Percentiles rank a stretch among this genome's conserved stretches.
Conservation (phyloP, 1,140 invertebrate genomes). For the Diachasma alloeum region DNA sequence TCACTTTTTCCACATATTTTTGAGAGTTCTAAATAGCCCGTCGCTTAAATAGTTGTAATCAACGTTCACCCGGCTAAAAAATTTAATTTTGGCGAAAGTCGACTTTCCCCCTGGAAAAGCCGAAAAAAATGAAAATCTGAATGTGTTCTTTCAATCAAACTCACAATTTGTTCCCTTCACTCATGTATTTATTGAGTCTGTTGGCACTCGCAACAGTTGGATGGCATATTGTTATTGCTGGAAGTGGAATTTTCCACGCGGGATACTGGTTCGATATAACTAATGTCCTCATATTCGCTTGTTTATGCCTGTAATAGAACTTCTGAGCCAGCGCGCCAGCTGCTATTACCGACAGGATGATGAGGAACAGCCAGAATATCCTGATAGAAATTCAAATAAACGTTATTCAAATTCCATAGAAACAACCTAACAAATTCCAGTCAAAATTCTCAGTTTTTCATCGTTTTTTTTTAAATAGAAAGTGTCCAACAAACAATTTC, state of each 20-base stretch:
- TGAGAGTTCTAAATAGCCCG: no score
- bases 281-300: constrained; percentile 40
- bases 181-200: constrained; percentile 25
- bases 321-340: constrained; percentile 34
- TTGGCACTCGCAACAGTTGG: constrained; percentile 24
- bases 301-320: constrained; percentile 44
- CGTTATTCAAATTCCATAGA: background rate
- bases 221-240: constrained; percentile 40
- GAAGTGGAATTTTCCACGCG: constrained; percentile 32
- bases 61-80: no score
- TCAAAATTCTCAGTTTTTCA: no score
- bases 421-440: no score
- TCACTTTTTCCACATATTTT: no score
- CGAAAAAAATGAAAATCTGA: no score
- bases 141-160: background rate
- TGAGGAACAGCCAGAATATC: constrained; percentile 38
- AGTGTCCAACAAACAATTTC: no score
- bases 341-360: constrained; percentile 36
- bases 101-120: no score
- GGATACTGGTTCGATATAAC: constrained; percentile 40
- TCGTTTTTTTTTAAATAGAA: no score
- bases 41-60: no score
- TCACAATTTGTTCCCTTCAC: background rate
- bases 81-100: no score
- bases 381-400: constrained; percentile 18